Evolutionary conservation across 1,140 invertebrate genomes (phyloP), one percentile per base, ranked within the genome.

Genomic region (Drosophila trapezifrons): DNA sequence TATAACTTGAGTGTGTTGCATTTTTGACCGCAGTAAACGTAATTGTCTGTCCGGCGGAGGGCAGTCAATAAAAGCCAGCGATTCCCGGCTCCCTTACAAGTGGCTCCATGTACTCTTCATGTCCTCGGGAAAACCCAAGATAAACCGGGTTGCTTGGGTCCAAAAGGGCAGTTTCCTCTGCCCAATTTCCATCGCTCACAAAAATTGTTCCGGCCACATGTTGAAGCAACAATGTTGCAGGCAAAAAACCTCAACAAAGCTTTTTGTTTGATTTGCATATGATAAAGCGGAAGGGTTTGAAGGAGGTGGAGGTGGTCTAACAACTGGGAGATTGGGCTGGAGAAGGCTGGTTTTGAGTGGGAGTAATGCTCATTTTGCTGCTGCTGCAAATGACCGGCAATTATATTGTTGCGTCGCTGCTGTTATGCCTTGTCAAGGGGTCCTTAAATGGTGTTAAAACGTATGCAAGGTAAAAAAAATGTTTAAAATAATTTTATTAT

Each of bases 311-410:
- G 29, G 8, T 29, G 25, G 9, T 17, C 20, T 52, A 20, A 13
- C n/a, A 25, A 22, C 9, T 2, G 32, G 73, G 18, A 18, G 42
- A 9, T 32, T 43, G 57, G 40, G 18, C 29, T 40, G 15, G 13
- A 62, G 18, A 35, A 18, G 9, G 27, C 13, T n/a, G 7, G 2
- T 7, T 52, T 52, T 52, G 49, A 51, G 37, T 45, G 32, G 40
- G 35, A 38, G 20, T 47, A 55, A 65, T 81, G 86, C 71, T 77
- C 86, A 73, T 78, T 85, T 81, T 79, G 80, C 80, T 78, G 82
- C 80, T 90, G 75, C 86, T 78, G 82, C 80, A 90, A 90, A 90
- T 90, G 87, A 90, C 82, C 87, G 67, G 82, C 87, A 90, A 90
- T 90, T 90, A 90, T 90, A 73, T 84, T 81, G 78, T 80, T 78